These are phyloP conservation scores for Lycophotia porphyrea DNA, from an alignment of 2,888 invertebrate genomes.

Conservation along the genomic window DNA sequence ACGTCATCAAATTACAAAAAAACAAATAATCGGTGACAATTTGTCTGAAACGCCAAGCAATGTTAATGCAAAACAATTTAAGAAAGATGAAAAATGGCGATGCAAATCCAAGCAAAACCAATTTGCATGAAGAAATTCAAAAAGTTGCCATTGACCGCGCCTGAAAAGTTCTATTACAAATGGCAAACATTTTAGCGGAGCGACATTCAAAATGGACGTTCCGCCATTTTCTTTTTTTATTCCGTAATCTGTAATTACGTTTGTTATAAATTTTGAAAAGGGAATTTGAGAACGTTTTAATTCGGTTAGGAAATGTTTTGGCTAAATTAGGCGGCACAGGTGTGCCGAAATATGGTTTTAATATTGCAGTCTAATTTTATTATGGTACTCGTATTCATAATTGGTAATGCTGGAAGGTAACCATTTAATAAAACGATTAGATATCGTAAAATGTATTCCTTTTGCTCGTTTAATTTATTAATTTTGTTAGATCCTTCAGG, in stretches of 20 bases:
- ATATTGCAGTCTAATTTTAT: slow-evolving; percentile 15
- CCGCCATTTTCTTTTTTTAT: slow-evolving; percentile 45
- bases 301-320: slow-evolving; percentile 42
- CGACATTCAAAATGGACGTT: slow-evolving; percentile 49
- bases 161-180: slow-evolving; percentile 60
- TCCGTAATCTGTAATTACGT: slow-evolving; percentile 56
- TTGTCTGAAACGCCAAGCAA: slow-evolving; percentile 39
- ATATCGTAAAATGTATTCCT: background rate
- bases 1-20: slow-evolving; percentile 33
- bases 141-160: slow-evolving; percentile 56
- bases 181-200: slow-evolving; percentile 49
- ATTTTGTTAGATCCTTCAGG: background rate
- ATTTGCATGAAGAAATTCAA: slow-evolving; percentile 57
- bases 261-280: slow-evolving; percentile 41
- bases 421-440: background rate
- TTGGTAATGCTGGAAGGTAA: background rate
- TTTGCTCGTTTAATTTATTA: too few species aligned
- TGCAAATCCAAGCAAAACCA: slow-evolving; percentile 47
- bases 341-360: slow-evolving; percentile 51
- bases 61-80: slow-evolving; percentile 45
- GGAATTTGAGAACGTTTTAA: slow-evolving; percentile 48
- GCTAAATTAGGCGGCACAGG: slow-evolving; percentile 42
- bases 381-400: slow-evolving; percentile 9
- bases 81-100: slow-evolving; percentile 54
- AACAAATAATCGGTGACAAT: slow-evolving; percentile 41